Evolutionary conservation across 2,797 vertebrate species (phyloP).

Genomic region (Tangara arthus): DNA sequence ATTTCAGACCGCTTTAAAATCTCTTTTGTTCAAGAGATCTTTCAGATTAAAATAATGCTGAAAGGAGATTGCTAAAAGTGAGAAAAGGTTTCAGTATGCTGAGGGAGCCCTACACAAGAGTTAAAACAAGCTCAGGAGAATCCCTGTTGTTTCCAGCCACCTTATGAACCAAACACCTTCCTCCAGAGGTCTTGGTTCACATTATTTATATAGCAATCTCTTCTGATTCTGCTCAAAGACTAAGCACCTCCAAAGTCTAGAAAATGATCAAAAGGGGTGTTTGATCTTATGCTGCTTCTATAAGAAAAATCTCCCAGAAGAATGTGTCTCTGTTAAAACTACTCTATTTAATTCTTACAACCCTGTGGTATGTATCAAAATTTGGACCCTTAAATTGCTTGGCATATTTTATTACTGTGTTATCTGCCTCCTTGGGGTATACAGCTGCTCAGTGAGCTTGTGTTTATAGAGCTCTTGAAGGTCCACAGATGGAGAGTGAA

Average conservation of each 20-base stretch:
- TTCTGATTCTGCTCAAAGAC: background rate
- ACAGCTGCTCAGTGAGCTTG: slow-evolving; percentile 5
- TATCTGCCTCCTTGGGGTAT: slow-evolving; percentile 8
- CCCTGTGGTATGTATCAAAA: background rate
- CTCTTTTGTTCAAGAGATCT: background rate
- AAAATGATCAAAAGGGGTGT: background rate
- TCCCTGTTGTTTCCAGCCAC: background rate
- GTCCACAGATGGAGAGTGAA: slow-evolving; percentile 10
- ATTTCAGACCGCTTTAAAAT: background rate
- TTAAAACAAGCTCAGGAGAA: background rate
- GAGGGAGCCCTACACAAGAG: background rate
- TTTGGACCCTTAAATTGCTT: slow-evolving; percentile 15
- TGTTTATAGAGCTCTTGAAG: slow-evolving; percentile 33
- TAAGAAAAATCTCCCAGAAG: background rate
- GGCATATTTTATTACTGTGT: slow-evolving; percentile 20
- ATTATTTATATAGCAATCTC: background rate
- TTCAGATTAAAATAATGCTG: slow-evolving; percentile 11
- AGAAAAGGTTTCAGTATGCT: background rate
- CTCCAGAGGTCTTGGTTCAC: background rate
- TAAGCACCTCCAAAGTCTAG: background rate
- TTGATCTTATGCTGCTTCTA: background rate
- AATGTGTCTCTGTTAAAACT: background rate
- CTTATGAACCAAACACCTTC: background rate
- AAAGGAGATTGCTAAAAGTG: background rate
- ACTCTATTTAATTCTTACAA: background rate